Evolutionary conservation across 2,888 invertebrate genomes (phyloP), one percentile per base, ranked within the genome.

Genomic region (Apodemia hepburni): DNA sequence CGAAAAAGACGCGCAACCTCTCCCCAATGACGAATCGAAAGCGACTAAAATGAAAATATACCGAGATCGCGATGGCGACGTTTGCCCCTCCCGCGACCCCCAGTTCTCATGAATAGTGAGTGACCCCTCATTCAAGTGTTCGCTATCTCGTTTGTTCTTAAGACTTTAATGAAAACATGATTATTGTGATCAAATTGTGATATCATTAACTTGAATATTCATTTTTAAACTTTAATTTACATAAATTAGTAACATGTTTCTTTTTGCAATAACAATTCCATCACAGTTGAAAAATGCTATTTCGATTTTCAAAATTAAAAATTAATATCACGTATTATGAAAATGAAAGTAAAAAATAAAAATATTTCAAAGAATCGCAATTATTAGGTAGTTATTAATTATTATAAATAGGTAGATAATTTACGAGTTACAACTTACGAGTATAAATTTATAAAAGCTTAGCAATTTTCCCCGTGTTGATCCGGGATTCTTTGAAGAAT

Each of bases 71-170:
- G 85, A 81, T 80, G 86, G 87, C 85, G 81, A 79, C 81, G 84
- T 75, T 73, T 71, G 69, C 75, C 68, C 74, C 67, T 65, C 69
- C 70, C 69, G 66, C 65, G 61, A 58, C 69, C 71, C 73, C 68
- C 68, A 54, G 64, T 74, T 77, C 68, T 72, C 72, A 73, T 76
- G 78, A 80, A 73, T 71, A 75, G 72, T 85, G 84, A 75, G 72
- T 85, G 84, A 85, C 85, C 87, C 86, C 85, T 85, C 87, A 84
- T 86, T 86, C 87, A 84, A 78, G 78, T 68, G 68, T 70, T 47
- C 7, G 62, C 79, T 72, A 35, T 84, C 85, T 78, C 81, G 63
- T 76, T 87, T 75, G 65, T 75, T 72, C 85, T 66, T 67, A 51
- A 27, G 57, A 27, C 60, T 65, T 45, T 51, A 22, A 51, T 22